These are phyloP conservation scores for Lepilemur ruficaudatus DNA, from an alignment of 2,797 vertebrate species.

Conservation along the genomic window DNA sequence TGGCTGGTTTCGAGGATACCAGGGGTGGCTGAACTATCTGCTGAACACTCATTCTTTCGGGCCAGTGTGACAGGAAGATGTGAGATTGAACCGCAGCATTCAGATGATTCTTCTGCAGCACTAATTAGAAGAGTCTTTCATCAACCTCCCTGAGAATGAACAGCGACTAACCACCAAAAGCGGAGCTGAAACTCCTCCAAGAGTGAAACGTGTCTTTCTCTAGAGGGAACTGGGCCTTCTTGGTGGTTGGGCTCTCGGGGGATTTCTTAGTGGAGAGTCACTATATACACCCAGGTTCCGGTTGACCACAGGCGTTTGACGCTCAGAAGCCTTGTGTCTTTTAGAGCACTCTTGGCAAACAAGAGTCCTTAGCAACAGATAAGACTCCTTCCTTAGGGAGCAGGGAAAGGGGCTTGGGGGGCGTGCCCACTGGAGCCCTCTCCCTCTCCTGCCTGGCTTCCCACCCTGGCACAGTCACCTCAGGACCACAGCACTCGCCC, in stretches of 20 bases:
- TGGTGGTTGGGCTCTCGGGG: constrained; percentile 59
- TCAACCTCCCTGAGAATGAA: background rate
- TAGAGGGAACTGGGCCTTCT: constrained; percentile 53
- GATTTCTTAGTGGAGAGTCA: constrained; percentile 57
- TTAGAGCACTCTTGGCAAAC: background rate
- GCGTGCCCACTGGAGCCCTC: background rate
- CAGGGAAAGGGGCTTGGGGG: background rate
- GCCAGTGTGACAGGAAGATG: background rate
- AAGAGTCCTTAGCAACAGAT: background rate
- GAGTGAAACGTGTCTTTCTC: background rate
- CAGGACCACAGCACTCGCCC: too few species aligned
- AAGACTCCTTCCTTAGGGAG: background rate
- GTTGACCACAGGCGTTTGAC: background rate
- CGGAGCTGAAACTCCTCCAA: constrained; percentile 63
- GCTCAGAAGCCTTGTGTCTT: background rate
- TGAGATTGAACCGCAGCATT: background rate
- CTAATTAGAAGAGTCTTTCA: background rate
- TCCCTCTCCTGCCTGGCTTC: background rate
- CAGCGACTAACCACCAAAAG: constrained; percentile 48
- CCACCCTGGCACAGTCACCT: background rate
- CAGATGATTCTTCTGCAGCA: background rate
- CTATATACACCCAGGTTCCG: background rate
- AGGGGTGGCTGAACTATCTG: background rate
- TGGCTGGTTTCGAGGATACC: background rate
- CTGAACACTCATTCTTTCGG: background rate